Conservation (phyloP, 2,888 invertebrate species). For the Trypoxylon attenuatum region DNA sequence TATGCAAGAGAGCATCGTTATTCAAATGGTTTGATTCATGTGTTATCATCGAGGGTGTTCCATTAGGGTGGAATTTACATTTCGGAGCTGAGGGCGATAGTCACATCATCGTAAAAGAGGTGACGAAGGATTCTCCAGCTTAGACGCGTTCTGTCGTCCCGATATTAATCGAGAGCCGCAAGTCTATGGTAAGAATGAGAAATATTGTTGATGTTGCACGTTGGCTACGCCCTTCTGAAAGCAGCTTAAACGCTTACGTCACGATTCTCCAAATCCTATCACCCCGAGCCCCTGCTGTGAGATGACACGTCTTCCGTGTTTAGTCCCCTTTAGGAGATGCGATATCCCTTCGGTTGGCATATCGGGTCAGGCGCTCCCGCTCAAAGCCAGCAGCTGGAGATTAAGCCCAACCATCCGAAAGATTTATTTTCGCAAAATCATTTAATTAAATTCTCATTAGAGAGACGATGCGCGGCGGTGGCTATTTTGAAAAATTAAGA, state of each 20-base stretch:
- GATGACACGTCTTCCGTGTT: constrained; percentile 3
- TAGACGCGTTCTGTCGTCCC: constrained; percentile 10
- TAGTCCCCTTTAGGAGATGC: background rate
- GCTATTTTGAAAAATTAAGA: background rate
- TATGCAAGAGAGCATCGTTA: no score
- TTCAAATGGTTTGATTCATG: no score
- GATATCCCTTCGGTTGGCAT: background rate
- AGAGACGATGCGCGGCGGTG: background rate
- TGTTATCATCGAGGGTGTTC: no score
- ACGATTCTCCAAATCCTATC: constrained; percentile 36
- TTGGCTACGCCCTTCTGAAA: constrained; percentile 25
- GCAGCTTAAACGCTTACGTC: constrained; percentile 47
- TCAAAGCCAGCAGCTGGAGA: no score
- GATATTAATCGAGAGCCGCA: constrained; percentile 47
- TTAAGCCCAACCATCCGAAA: no score
- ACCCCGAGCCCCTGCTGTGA: constrained; percentile 12
- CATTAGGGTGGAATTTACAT: no score
- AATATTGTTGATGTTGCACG: constrained; percentile 34
- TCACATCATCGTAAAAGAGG: no score
- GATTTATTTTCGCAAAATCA: no score
- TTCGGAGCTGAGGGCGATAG: no score
- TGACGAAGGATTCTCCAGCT: background rate
- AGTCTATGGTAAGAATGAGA: constrained; percentile 45
- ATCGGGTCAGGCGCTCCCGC: no score
- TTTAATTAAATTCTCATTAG: no score